A percentile compares a stretch with the other conserved stretches of the same genome.
phyloP scores from a whole-genome alignment of 2,113 vertebrate genomes.

The Melanostigma gelatinosum region DNA sequence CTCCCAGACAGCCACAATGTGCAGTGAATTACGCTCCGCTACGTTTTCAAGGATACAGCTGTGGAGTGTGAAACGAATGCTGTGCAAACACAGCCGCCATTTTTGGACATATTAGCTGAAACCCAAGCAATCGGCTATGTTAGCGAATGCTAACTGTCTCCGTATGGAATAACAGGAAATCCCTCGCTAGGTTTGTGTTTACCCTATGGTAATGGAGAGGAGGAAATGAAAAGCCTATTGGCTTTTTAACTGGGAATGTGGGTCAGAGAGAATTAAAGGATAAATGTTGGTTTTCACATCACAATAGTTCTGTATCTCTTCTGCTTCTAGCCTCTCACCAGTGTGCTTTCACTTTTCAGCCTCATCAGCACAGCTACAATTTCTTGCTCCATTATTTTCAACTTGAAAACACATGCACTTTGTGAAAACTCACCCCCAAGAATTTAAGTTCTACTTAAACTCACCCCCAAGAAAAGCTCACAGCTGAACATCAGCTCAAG shows the following conservation, averaged over 20 bases:
- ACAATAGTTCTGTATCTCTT: slow-evolving; percentile 5
- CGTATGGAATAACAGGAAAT: slow-evolving; percentile 80
- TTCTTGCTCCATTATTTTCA: background rate
- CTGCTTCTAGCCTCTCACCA: slow-evolving; percentile 16
- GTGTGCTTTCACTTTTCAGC: slow-evolving; percentile 18
- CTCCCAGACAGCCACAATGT: slow-evolving; percentile 37
- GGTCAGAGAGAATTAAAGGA: slow-evolving; percentile 47
- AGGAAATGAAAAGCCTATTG: slow-evolving; percentile 67
- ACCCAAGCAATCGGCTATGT: slow-evolving; percentile 55
- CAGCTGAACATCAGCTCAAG: background rate
- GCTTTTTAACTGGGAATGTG: slow-evolving; percentile 56
- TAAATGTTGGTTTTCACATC: slow-evolving; percentile 39
- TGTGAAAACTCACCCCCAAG: background rate
- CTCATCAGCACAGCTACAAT: slow-evolving; percentile 6
- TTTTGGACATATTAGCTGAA: slow-evolving; percentile 62
- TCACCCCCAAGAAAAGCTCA: background rate
- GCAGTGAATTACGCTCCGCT: slow-evolving; percentile 27
- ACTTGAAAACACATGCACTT: background rate
- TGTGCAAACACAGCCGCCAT: slow-evolving; percentile 52
- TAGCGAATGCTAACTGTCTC: slow-evolving; percentile 68
- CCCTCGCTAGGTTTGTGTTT: slow-evolving; percentile 74
- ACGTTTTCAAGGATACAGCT: slow-evolving; percentile 61
- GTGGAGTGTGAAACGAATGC: slow-evolving; percentile 57
- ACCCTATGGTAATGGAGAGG: slow-evolving; percentile 63
- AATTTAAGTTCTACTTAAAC: too few species aligned